Percentiles rank a stretch among this genome's conserved stretches.
These are phyloP conservation scores for Cyphomyrus discorhynchus DNA, from an alignment of 2,113 vertebrate species.

Conservation along the genomic window DNA sequence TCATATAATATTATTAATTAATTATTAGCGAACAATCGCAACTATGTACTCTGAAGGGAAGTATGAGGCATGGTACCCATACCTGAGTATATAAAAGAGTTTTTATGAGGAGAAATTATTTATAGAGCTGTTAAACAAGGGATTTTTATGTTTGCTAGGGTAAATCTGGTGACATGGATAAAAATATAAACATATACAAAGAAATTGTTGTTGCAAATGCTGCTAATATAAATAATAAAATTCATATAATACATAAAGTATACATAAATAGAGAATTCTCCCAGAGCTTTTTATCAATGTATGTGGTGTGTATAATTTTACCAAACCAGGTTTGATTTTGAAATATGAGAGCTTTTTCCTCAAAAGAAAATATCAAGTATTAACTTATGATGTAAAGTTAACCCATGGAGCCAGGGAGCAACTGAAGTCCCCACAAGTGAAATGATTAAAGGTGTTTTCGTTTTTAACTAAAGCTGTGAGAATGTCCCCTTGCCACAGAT, in stretches of 20 bases:
- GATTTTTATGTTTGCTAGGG: slow-evolving; percentile 55
- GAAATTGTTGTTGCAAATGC: slow-evolving; percentile 57
- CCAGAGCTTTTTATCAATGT: slow-evolving; percentile 55
- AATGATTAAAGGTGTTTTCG: neutral
- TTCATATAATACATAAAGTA: slow-evolving; percentile 38
- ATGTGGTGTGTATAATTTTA: slow-evolving; percentile 33
- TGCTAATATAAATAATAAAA: slow-evolving; percentile 62
- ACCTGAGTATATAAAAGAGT: slow-evolving; percentile 33
- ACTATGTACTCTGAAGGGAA: slow-evolving; percentile 40
- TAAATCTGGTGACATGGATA: slow-evolving; percentile 43
- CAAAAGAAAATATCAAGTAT: neutral
- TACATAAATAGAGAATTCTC: slow-evolving; percentile 30
- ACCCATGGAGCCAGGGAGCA: neutral
- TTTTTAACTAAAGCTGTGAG: neutral
- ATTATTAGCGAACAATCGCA: slow-evolving; percentile 21
- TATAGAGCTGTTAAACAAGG: slow-evolving; percentile 49
- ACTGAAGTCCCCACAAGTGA: neutral
- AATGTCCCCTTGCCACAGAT: neutral
- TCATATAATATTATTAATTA: slow-evolving; percentile 40
- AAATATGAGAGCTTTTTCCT: neutral
- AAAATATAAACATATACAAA: slow-evolving; percentile 51
- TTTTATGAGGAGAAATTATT: slow-evolving; percentile 52
- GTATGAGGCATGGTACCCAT: slow-evolving; percentile 40
- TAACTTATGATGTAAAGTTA: neutral
- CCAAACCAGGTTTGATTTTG: slow-evolving; percentile 24